Evolutionary conservation across 1,140 invertebrate genomes (phyloP).

Genomic region (Frieseomelitta varia): DNA sequence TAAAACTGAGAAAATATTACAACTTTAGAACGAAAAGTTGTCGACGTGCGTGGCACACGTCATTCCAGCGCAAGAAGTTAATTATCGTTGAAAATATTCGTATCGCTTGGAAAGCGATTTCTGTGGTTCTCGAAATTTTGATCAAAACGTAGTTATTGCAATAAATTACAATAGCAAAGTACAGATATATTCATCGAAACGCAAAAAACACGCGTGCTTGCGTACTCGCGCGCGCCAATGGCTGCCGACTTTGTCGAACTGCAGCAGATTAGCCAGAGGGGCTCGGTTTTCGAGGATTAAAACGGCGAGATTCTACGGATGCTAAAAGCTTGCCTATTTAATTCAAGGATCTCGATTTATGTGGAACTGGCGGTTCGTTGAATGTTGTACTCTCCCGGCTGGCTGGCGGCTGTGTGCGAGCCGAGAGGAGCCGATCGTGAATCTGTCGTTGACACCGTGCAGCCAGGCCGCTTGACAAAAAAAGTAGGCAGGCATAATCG

Average conservation of each 20-base stretch:
- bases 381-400: conserved; percentile 7
- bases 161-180: too few relatives aligned
- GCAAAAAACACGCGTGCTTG: too few relatives aligned
- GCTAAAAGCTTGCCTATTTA: conserved; percentile 61
- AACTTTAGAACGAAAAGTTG: too few relatives aligned
- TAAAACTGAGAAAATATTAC: too few relatives aligned
- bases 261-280: conserved; percentile 23
- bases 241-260: background rate
- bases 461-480: conserved; percentile 55
- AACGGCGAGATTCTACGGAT: conserved; percentile 37
- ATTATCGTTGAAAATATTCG: too few relatives aligned
- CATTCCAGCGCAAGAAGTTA: too few relatives aligned
- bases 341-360: conserved; percentile 62
- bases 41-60: too few relatives aligned
- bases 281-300: conserved; percentile 32
- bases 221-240: too few relatives aligned
- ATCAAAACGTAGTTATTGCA: too few relatives aligned
- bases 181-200: background rate
- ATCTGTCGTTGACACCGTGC: conserved; percentile 65
- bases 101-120: too few relatives aligned
- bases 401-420: conserved; percentile 3
- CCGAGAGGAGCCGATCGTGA: conserved; percentile 58
- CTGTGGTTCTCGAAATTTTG: too few relatives aligned
- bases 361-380: conserved; percentile 53
- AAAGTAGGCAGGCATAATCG: conserved; percentile 68